phyloP scores from a whole-genome alignment of 2,888 invertebrate genomes.

The Cryptocheilus praepositus region DNA sequence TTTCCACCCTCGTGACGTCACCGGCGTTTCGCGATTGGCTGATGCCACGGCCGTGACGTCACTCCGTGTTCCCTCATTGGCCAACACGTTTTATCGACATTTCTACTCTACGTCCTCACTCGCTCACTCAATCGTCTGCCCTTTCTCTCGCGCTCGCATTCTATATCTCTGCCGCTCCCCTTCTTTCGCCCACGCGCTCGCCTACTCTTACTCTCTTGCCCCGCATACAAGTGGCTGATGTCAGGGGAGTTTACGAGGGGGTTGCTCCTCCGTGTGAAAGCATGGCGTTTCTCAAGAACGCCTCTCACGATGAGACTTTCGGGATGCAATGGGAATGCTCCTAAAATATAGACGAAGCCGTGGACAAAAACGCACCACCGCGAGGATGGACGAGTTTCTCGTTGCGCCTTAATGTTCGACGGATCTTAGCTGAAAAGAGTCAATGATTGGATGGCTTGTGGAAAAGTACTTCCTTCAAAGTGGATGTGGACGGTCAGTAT shows the following conservation, averaged over 20 bases:
- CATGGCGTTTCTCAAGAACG: slow-evolving; percentile 53
- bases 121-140: slow-evolving; percentile 12
- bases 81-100: slow-evolving; percentile 73
- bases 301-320: slow-evolving; percentile 33
- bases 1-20: slow-evolving; percentile 70
- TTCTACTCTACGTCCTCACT: slow-evolving; percentile 58
- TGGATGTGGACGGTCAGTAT: too few species aligned
- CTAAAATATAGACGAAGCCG: too few species aligned
- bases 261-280: slow-evolving; percentile 39
- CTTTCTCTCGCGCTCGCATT: slow-evolving; percentile 4
- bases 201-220: background rate
- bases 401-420: too few species aligned
- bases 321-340: background rate
- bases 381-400: too few species aligned
- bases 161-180: background rate
- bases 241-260: background rate
- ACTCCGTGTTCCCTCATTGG: slow-evolving; percentile 69
- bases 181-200: slow-evolving; percentile 13
- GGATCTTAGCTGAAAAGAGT: too few species aligned
- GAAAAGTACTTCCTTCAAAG: too few species aligned
- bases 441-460: too few species aligned
- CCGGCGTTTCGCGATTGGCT: slow-evolving; percentile 68
- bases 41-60: slow-evolving; percentile 68
- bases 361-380: too few species aligned
- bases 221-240: slow-evolving; percentile 19